Base-by-base conservation (phyloP, 2,797 vertebrate genomes). In the Fistularia commersonii region DNA sequence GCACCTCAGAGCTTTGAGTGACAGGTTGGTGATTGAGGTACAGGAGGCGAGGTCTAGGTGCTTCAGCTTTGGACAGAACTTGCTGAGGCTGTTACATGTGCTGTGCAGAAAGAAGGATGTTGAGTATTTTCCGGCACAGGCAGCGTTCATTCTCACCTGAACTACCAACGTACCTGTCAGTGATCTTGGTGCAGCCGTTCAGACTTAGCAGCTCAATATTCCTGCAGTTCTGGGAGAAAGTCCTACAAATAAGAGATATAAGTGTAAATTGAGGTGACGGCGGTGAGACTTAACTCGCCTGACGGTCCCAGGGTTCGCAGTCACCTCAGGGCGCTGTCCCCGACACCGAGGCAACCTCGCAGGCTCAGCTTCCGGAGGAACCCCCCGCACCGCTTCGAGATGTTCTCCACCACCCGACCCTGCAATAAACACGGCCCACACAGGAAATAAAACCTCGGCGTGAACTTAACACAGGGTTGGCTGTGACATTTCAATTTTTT, bases 131-230 rank as follows among this genome's bases (percentile, higher is more conserved):
- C 7, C 8, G 34, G 3, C 13, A 36, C 4, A 41, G 12, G 4
- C 6, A 13, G 6, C 12, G 12, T 6, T 6, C 12, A 13, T 10
- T 3, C 6, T 15, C 3, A 14, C 12, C 23, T 45, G 38, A 64
- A 32, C 7, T 8, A 11, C 5, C 6, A 11, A 53, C 91, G 82
- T 71, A 99, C 97, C 93, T 92, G 42, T 99, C 96, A 34, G 96
- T 97, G 75, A 98, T 99, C 89, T 99, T 98, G 74, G 97, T 99
- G 66, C 97, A 99, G 56, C 96, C 97, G 0, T 98, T 98, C 37
- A 99, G 87, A 84, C 94, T 98, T 55, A 99, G 82, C 11, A 98
- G 88, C 84, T 99, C 97, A 8, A 99, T 99, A 64, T 98, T 98
- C 45, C 94, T 93, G 92, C 97, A 99, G 89, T 98, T 99, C 80